phyloP scores from a whole-genome alignment of 2,113 vertebrate genomes.

The Poeciliopsis turrubarensis region DNA sequence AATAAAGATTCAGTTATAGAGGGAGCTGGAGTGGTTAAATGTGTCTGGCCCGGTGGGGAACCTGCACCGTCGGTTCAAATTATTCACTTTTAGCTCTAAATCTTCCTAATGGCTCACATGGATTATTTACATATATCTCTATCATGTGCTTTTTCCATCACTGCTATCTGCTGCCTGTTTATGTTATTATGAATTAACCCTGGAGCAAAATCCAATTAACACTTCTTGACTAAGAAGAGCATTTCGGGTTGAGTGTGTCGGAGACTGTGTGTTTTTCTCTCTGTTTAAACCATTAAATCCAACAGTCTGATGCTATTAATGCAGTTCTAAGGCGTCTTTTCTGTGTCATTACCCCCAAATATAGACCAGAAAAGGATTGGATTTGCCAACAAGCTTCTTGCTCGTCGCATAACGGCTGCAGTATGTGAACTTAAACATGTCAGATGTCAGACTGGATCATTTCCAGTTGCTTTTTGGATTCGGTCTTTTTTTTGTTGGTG shows the following conservation, averaged over 20 bases:
- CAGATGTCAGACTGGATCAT: too few relatives aligned
- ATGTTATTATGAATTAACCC: slow-evolving; percentile 17
- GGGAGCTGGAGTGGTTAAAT: neutral
- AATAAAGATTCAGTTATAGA: neutral
- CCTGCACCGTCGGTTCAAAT: slow-evolving; percentile 1
- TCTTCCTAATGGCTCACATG: slow-evolving; percentile 16
- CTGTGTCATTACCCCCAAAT: slow-evolving; percentile 58
- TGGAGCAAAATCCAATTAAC: slow-evolving; percentile 47
- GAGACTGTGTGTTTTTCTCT: slow-evolving; percentile 8
- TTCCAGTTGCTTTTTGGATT: too few relatives aligned
- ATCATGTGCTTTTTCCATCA: slow-evolving; percentile 22
- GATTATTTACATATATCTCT: slow-evolving; percentile 7
- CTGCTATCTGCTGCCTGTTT: slow-evolving; percentile 13
- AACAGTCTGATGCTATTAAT: slow-evolving; percentile 39
- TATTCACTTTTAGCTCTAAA: neutral
- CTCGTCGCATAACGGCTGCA: slow-evolving; percentile 30
- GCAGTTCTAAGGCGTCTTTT: slow-evolving; percentile 44
- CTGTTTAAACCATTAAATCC: slow-evolving; percentile 34
- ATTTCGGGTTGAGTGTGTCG: neutral
- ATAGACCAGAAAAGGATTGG: slow-evolving; percentile 45
- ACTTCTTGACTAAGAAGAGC: slow-evolving; percentile 24
- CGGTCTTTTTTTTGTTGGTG: too few relatives aligned
- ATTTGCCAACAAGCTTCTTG: slow-evolving; percentile 56
- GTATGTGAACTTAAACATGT: slow-evolving; percentile 16
- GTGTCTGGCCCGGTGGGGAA: slow-evolving; percentile 1